Evolutionary conservation across 2,113 vertebrate species (phyloP).

Genomic region (Rhinoderma darwinii): DNA sequence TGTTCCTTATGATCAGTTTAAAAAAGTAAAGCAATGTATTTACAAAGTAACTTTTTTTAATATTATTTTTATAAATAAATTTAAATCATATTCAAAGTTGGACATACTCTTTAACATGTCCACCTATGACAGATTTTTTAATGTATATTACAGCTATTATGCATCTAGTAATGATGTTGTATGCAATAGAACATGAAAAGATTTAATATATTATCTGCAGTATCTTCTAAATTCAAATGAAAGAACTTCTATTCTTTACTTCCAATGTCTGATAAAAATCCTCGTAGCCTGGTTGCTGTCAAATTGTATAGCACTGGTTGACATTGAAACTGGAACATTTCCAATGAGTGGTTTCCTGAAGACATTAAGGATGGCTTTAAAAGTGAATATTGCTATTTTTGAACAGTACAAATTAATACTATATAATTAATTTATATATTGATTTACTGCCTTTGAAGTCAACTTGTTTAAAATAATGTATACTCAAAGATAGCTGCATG

Average conservation of each 20-base stretch:
- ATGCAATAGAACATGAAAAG: background rate
- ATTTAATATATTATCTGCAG: background rate
- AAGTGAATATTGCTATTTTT: constrained; percentile 38
- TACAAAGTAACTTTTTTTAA: no score
- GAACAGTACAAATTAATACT: constrained; percentile 23
- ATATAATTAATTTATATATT: constrained; percentile 23
- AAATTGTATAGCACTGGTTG: constrained; percentile 16
- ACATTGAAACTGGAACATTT: constrained; percentile 14
- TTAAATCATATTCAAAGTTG: no score
- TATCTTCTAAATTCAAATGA: background rate
- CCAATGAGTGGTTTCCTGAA: constrained; percentile 34
- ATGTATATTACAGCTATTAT: background rate
- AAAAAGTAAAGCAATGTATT: no score
- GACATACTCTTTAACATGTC: background rate
- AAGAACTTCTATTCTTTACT: background rate
- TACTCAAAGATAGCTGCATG: background rate
- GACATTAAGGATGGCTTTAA: constrained; percentile 7
- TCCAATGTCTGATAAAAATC: background rate
- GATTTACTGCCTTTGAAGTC: constrained; percentile 18
- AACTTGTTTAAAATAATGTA: background rate
- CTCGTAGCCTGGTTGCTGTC: constrained; percentile 2
- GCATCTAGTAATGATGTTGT: background rate
- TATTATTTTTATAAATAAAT: no score
- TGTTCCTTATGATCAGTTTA: no score
- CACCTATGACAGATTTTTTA: no score